Evolutionary conservation across 1,140 invertebrate genomes (phyloP), one percentile per base, ranked within the genome.

Genomic region (Trichomalopsis sarcophagae): DNA sequence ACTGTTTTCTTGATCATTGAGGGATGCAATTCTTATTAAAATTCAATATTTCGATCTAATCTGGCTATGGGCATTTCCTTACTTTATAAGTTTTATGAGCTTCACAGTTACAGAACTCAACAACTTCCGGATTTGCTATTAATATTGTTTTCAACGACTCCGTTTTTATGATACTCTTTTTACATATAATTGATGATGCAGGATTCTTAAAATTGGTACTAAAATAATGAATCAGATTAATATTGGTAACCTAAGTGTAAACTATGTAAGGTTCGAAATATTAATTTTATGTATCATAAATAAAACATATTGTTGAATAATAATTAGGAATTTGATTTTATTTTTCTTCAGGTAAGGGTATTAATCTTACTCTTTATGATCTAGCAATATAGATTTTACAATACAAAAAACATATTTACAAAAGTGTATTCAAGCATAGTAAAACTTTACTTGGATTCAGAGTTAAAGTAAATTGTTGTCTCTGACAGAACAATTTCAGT

Each of bases 91-190:
- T 36, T 74, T 86, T 87, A n/a, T 87, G 86, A 7, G 84, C 27
- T 74, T 90, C 30, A 80, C 88, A 92, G 82, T 92, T 91, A 66
- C 84, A 81, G 87, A 92, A 92, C 77, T 89, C 78, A 9, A 92
- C 84, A 71, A 85, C 82, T 36, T 84, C 77, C 13, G 89, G 87
- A 10, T 86, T 78, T 11, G 89, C 89, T 6, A 88, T 81, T 17
- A 92, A 83, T 47, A 89, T 86, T 21, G 50, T 82, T 81, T 85
- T 86, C 23, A 23, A 47, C 2, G 2, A 2, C 1, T 84, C 84
- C 1, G 21, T 14, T 62, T 84, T 88, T 10, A 86, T 78, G n/a
- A 86, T 87, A 68, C 66, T 86, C 81, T 47, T 88, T 55, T 86
- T 71, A n/a, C 7, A 9, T 47, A 23, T 74, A 11, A 62, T 23